Evolutionary conservation across 2,888 invertebrate species (phyloP).

Genomic region (Shargacucullia verbasci): DNA sequence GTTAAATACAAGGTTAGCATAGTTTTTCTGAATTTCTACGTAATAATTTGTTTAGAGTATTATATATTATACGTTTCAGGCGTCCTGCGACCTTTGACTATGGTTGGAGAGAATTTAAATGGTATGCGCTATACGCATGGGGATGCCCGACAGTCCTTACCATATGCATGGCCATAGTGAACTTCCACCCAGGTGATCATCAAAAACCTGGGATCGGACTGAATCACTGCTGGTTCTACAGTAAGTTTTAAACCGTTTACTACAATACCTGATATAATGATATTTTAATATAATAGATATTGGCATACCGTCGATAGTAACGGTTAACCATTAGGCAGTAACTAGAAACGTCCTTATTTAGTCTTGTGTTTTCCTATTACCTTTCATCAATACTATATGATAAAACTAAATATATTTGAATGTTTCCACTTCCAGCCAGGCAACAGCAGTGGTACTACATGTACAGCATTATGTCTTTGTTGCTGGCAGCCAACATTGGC

Average conservation of each 20-base stretch:
- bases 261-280: no score
- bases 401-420: background rate
- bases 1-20: conserved; percentile 89
- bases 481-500: conserved; percentile 88
- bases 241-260: conserved; percentile 71
- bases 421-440: conserved; percentile 75
- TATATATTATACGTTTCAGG: conserved; percentile 57
- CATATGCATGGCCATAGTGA: conserved; percentile 82
- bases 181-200: conserved; percentile 86
- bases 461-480: conserved; percentile 90
- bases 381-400: no score
- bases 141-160: conserved; percentile 88
- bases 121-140: conserved; percentile 90
- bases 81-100: conserved; percentile 69
- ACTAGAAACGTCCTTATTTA: no score
- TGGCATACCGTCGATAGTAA: no score
- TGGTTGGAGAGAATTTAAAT: conserved; percentile 89
- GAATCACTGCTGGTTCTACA: conserved; percentile 90
- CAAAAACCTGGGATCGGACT: conserved; percentile 89
- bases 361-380: no score
- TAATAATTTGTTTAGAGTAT: background rate
- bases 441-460: conserved; percentile 90
- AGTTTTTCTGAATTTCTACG: conserved; percentile 10
- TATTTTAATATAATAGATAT: no score
- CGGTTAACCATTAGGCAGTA: no score